Evolutionary conservation across 2,888 invertebrate species (phyloP).

Genomic region (Amphipoea lucens): DNA sequence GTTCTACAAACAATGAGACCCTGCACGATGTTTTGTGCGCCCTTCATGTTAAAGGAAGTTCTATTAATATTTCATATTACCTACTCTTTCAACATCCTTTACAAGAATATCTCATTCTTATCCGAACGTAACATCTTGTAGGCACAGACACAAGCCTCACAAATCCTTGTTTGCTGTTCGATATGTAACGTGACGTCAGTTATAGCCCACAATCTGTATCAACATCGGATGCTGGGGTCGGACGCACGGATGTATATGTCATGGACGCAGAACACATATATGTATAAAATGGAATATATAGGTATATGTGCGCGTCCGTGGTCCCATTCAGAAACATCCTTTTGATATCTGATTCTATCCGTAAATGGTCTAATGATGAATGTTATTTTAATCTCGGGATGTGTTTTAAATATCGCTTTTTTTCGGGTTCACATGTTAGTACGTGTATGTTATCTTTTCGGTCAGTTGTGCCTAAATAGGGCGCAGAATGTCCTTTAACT

Average conservation of each 20-base stretch:
- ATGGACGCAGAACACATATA: constrained; percentile 41
- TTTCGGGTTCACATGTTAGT: constrained; percentile 1
- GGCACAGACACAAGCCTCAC: constrained; percentile 33
- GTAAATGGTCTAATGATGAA: constrained; percentile 45
- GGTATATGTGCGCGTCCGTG: constrained; percentile 19
- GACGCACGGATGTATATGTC: constrained; percentile 58
- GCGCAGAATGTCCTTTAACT: background rate
- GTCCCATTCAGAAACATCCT: constrained; percentile 48
- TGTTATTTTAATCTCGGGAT: constrained; percentile 39
- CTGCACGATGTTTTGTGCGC: background rate
- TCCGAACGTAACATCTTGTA: constrained; percentile 39
- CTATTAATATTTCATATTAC: constrained; percentile 31
- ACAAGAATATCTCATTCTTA: constrained; percentile 32
- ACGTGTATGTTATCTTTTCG: constrained; percentile 15
- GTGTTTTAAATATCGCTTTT: constrained; percentile 2
- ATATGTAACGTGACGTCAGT: constrained; percentile 50
- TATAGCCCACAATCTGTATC: constrained; percentile 54
- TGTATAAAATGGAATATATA: constrained; percentile 25
- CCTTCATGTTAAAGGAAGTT: background rate
- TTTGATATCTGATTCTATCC: constrained; percentile 48
- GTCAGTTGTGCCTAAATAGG: constrained; percentile 1
- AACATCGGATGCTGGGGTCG: constrained; percentile 58
- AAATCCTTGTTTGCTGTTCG: constrained; percentile 57
- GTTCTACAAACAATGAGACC: background rate
- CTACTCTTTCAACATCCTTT: constrained; percentile 2